Evolutionary conservation across 1,140 invertebrate genomes (phyloP).

Genomic region (Episyrphus balteatus): DNA sequence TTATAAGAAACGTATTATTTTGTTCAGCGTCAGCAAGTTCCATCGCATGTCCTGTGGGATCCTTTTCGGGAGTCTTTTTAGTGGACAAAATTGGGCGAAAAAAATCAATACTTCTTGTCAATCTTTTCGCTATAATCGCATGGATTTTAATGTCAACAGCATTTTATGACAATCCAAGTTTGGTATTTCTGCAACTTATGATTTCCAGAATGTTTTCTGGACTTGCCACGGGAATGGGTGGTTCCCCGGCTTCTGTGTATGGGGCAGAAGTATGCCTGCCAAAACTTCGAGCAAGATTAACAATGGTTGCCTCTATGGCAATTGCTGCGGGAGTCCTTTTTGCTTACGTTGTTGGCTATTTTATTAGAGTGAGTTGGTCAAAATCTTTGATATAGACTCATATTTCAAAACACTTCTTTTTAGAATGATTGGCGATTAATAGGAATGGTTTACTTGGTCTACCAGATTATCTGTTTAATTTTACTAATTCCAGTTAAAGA

Average conservation of each 20-base stretch:
- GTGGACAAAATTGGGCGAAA: slow-evolving; percentile 29
- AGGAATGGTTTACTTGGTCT: slow-evolving; percentile 47
- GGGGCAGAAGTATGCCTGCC: slow-evolving; percentile 47
- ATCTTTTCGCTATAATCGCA: slow-evolving; percentile 20
- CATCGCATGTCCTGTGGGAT: slow-evolving; percentile 26
- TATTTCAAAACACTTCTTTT: too few species aligned
- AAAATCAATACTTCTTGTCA: slow-evolving; percentile 21
- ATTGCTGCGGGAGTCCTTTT: slow-evolving; percentile 48
- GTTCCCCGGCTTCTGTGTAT: slow-evolving; percentile 50
- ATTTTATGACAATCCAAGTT: slow-evolving; percentile 2
- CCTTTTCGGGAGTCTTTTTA: slow-evolving; percentile 20
- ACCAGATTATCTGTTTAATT: slow-evolving; percentile 43
- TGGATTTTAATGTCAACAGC: slow-evolving; percentile 27
- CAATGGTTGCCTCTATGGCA: slow-evolving; percentile 48
- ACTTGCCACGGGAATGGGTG: slow-evolving; percentile 46
- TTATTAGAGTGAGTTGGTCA: slow-evolving; percentile 34
- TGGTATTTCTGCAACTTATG: slow-evolving; percentile 22
- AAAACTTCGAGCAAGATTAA: slow-evolving; percentile 44
- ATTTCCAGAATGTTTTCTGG: slow-evolving; percentile 13
- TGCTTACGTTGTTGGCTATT: slow-evolving; percentile 48
- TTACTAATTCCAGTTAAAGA: slow-evolving; percentile 52
- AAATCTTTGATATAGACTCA: too few species aligned
- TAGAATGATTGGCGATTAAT: slow-evolving; percentile 45
- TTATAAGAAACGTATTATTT: not conserved
- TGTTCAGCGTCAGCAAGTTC: slow-evolving; percentile 23